A percentile compares a stretch with the other conserved stretches of the same genome.
These are phyloP conservation scores for Craseonycteris thonglongyai DNA, from an alignment of 2,113 vertebrate genomes.

Conservation along the genomic window DNA sequence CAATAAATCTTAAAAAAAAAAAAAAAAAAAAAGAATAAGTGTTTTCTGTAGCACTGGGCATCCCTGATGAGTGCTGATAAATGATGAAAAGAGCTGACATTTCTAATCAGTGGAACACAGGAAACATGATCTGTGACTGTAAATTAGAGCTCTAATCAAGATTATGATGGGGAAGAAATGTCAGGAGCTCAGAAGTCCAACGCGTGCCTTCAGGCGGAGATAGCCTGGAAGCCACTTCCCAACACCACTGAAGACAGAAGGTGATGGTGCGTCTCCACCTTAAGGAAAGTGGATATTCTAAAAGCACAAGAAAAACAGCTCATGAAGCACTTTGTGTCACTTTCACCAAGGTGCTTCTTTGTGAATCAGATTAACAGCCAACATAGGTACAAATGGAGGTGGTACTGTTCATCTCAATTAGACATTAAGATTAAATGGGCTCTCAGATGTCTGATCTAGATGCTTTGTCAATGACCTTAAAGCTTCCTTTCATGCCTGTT, in stretches of 20 bases:
- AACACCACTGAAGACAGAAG: slow-evolving; percentile 40
- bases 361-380: slow-evolving; percentile 39
- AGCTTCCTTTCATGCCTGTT: not conserved
- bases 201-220: slow-evolving; percentile 25
- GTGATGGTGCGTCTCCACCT: slow-evolving; percentile 49
- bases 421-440: slow-evolving; percentile 32
- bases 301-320: slow-evolving; percentile 48
- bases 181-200: not conserved
- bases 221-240: slow-evolving; percentile 32
- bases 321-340: slow-evolving; percentile 36
- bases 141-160: slow-evolving; percentile 55
- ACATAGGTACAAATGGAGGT: not conserved
- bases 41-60: not conserved
- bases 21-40: too few species aligned
- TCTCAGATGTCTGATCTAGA: not conserved
- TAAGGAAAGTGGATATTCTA: slow-evolving; percentile 59
- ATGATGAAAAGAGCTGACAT: slow-evolving; percentile 53
- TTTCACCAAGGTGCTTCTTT: slow-evolving; percentile 17
- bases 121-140: slow-evolving; percentile 50
- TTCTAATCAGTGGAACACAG: slow-evolving; percentile 60
- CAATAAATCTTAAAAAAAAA: too few species aligned
- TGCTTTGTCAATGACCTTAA: not conserved
- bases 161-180: slow-evolving; percentile 51
- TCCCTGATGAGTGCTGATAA: slow-evolving; percentile 43
- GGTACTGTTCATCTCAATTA: slow-evolving; percentile 53